Evolutionary conservation across 2,797 vertebrate genomes (phyloP).

Genomic region (Craterocephalus amniculus): DNA sequence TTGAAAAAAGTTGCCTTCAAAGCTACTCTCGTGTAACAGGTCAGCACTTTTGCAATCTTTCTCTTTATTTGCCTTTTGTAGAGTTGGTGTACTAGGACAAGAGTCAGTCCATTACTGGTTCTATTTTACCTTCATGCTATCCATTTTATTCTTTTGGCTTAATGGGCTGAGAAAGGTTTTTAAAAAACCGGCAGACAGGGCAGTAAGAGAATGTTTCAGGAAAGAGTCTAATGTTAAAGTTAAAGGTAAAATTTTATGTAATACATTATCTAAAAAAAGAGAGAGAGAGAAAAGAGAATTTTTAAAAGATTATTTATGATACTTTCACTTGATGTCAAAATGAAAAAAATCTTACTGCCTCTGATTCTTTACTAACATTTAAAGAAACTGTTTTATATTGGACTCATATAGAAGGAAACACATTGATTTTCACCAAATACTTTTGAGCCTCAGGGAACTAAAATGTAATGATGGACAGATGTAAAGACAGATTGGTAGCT

Average conservation of each 20-base stretch:
- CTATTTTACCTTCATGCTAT: constrained; percentile 19
- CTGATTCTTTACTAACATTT: too few relatives aligned
- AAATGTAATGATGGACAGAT: neutral
- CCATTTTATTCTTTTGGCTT: neutral
- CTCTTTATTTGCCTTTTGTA: constrained; percentile 18
- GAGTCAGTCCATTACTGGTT: constrained; percentile 26
- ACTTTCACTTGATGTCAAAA: neutral
- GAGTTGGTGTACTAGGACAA: constrained; percentile 3
- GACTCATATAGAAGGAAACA: neutral
- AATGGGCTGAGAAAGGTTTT: neutral
- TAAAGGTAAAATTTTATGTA: too few relatives aligned
- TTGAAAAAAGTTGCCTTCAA: constrained; percentile 15
- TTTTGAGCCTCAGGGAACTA: neutral
- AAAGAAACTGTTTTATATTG: neutral
- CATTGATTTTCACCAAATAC: neutral
- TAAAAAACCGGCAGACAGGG: neutral
- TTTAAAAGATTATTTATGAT: too few relatives aligned
- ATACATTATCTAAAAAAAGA: neutral
- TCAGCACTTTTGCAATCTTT: constrained; percentile 31
- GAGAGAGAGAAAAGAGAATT: too few relatives aligned
- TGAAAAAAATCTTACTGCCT: neutral
- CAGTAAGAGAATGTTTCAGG: neutral
- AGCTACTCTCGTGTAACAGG: constrained; percentile 37
- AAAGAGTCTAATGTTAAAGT: neutral
- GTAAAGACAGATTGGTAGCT: too few relatives aligned